Evolutionary conservation across 2,888 invertebrate genomes (phyloP).

Genomic region (Chorisops tibialis): DNA sequence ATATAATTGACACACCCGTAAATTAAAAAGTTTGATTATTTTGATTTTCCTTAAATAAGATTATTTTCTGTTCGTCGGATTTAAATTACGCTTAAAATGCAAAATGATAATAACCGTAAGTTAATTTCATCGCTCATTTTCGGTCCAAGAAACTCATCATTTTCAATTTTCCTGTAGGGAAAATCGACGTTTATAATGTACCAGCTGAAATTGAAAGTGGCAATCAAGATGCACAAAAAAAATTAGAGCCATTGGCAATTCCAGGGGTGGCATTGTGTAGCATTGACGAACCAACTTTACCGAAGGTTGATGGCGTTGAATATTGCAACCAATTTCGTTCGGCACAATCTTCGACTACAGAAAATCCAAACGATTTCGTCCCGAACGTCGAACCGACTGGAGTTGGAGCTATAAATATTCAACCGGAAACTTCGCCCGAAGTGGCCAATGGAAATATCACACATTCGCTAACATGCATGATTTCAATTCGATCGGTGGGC

Average conservation of each 20-base stretch:
- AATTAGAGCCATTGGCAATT: background rate
- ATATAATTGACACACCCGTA: too few species aligned
- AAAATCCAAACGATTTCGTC: conserved; percentile 1
- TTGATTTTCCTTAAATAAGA: too few species aligned
- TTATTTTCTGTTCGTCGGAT: too few species aligned
- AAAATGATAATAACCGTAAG: too few species aligned
- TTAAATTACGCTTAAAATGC: too few species aligned
- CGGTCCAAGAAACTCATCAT: too few species aligned
- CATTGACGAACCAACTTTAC: background rate
- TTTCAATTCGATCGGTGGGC: conserved; percentile 11
- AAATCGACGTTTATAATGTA: too few species aligned
- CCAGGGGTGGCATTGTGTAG: background rate
- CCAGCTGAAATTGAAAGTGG: too few species aligned
- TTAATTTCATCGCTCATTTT: too few species aligned
- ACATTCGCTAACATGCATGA: conserved; percentile 11
- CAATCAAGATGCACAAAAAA: background rate
- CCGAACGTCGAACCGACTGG: conserved; percentile 8
- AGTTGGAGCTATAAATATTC: background rate
- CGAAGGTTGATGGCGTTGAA: background rate
- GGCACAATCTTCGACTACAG: background rate
- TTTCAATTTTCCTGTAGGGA: too few species aligned
- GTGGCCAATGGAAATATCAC: background rate
- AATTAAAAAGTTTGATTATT: too few species aligned
- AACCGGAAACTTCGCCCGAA: background rate
- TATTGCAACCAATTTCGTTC: background rate